Evolutionary conservation across 2,113 vertebrate genomes (phyloP).

Genomic region (Gnathonemus longibarbis): DNA sequence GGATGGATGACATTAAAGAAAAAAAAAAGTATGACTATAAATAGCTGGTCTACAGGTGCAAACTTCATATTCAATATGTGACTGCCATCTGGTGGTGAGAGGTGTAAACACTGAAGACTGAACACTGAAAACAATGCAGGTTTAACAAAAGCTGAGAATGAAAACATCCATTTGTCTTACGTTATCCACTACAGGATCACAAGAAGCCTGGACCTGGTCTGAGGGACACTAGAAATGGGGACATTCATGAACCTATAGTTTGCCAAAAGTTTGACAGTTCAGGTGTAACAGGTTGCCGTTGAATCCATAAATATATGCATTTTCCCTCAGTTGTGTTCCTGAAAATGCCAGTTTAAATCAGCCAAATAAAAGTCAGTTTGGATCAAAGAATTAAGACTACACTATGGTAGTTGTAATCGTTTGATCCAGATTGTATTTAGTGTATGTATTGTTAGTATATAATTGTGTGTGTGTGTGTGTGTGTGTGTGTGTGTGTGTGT

Average conservation of each 20-base stretch:
- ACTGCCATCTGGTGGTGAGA: background rate
- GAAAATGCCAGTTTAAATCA: background rate
- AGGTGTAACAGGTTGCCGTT: background rate
- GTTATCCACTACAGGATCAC: background rate
- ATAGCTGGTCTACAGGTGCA: background rate
- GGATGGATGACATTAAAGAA: background rate
- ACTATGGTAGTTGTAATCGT: background rate
- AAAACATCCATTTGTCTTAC: background rate
- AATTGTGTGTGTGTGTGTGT: background rate
- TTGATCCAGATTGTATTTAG: background rate
- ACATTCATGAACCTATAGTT: background rate
- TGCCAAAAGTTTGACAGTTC: background rate
- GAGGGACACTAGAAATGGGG: background rate
- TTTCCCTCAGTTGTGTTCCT: background rate
- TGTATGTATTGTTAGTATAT: background rate
- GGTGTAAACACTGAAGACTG: background rate
- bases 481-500: background rate
- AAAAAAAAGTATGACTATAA: background rate
- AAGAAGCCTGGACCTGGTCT: background rate
- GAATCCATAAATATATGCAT: background rate
- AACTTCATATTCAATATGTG: conserved; percentile 1
- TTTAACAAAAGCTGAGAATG: background rate
- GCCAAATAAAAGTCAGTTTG: background rate
- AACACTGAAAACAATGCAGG: background rate
- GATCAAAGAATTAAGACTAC: background rate